phyloP scores from a whole-genome alignment of 2,797 vertebrate species.

The Cirrhinus mrigala region DNA sequence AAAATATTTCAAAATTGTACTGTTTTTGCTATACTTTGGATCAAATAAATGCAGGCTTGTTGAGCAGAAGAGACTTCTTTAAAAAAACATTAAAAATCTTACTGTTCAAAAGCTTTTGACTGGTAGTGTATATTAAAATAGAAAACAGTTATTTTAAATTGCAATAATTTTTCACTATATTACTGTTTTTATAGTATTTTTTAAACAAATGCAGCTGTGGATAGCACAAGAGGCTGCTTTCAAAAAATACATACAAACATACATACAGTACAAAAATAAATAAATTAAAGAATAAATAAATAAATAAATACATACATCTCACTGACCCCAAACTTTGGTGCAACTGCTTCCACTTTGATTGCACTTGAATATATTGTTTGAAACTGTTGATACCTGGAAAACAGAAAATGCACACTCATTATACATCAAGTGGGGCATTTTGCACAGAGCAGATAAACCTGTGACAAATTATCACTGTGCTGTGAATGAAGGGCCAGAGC shows the following conservation, averaged over 20 bases:
- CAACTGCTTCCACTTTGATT: neutral
- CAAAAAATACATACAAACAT: too few relatives aligned
- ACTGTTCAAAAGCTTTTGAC: too few relatives aligned
- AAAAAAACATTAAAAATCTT: neutral
- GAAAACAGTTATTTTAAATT: too few relatives aligned
- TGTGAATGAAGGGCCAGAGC: constrained; percentile 60
- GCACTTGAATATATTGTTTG: neutral
- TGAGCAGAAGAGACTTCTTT: neutral
- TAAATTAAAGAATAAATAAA: neutral
- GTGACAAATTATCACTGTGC: constrained; percentile 69
- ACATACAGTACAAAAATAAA: too few relatives aligned
- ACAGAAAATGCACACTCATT: constrained; percentile 58
- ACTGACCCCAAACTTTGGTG: neutral
- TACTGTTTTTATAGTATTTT: too few relatives aligned
- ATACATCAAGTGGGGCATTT: constrained; percentile 69
- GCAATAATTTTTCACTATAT: too few relatives aligned
- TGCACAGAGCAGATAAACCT: constrained; percentile 63
- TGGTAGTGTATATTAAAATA: too few relatives aligned
- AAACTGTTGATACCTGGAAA: neutral
- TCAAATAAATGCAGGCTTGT: too few relatives aligned
- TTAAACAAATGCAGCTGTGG: too few relatives aligned
- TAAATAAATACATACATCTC: neutral
- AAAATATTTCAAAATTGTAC: neutral
- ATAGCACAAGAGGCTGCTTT: too few relatives aligned
- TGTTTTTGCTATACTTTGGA: neutral